These are phyloP conservation scores for Chamaetylas fuelleborni DNA, from an alignment of 2,113 vertebrate species.

Conservation along the genomic window DNA sequence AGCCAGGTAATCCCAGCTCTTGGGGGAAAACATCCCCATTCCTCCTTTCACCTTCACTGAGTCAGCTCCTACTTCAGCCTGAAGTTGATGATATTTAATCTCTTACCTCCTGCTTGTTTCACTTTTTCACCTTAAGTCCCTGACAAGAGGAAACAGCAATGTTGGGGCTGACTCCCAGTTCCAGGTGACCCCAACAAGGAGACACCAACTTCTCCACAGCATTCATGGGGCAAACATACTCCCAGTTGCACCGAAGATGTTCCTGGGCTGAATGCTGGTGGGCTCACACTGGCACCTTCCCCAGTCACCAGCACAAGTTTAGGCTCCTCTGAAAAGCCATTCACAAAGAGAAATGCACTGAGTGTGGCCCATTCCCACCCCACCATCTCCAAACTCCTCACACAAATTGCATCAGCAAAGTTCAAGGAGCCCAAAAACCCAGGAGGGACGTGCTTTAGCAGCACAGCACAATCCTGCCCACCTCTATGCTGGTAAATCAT, in stretches of 20 bases:
- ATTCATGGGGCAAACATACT: accelerated
- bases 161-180: background rate
- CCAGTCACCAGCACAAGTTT: background rate
- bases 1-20: background rate
- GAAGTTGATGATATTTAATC: background rate
- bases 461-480: accelerated
- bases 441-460: background rate
- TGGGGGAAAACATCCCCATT: background rate
- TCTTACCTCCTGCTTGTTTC: constrained; percentile 13
- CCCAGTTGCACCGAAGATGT: background rate
- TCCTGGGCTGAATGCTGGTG: background rate
- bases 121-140: constrained; percentile 22
- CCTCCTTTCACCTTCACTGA: background rate
- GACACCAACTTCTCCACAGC: accelerated
- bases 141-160: background rate
- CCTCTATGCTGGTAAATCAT: background rate
- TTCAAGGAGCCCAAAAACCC: background rate
- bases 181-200: background rate
- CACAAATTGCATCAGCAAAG: background rate
- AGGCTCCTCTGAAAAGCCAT: background rate
- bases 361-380: background rate
- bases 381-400: background rate
- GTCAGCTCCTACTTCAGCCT: background rate
- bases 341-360: background rate
- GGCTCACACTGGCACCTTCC: background rate